Evolutionary conservation across 2,797 vertebrate species (phyloP), one percentile per base, ranked within the genome.

Genomic region (Eospalax fontanierii): DNA sequence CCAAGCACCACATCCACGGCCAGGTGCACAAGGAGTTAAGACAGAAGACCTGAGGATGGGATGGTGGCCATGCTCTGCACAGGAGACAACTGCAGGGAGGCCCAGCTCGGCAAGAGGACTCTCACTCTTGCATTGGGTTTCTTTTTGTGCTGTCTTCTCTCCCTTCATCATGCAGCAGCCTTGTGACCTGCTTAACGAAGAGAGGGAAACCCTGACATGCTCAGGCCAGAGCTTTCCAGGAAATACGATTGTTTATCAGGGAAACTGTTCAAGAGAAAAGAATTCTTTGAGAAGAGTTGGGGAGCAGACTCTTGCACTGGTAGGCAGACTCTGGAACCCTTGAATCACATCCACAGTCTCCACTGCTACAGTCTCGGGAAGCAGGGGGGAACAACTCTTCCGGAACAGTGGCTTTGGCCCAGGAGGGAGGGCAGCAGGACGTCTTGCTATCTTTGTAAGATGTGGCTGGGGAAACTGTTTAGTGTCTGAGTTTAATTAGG

Each of bases 291-390:
- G 30, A 80, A 24, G 46, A 75, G 33, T 26, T 14, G 24, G 30
- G 24, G 2, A 12, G 14, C 18, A 76, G 40, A 26, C 80, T 92
- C 78, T 85, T 75, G 35, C 40, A 84, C 93, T 78, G 79, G 1
- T 84, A 89, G 54, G n/a, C 87, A 90, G 93, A 96, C 90, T 97
- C 91, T 66, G 70, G 90, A 92, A 93, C 93, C 74, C 50, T 95
- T 75, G 85, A 46, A 84, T 76, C 43, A 89, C 21, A 81, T 24
- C 28, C 19, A 30, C 24, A 30, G 22, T 73, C 46, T 91, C 38
- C 78, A 82, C 71, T 81, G 92, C 82, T 50, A 63, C 46, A 86
- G 93, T n/a, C 85, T 12, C 86, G 6, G 9, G 94, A 94, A 95
- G 40, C 87, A 57, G 96, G 74, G 66, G 4, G 26, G 7, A 50